Conservation (phyloP, 2,113 vertebrate species). For the Noturus placidus region DNA sequence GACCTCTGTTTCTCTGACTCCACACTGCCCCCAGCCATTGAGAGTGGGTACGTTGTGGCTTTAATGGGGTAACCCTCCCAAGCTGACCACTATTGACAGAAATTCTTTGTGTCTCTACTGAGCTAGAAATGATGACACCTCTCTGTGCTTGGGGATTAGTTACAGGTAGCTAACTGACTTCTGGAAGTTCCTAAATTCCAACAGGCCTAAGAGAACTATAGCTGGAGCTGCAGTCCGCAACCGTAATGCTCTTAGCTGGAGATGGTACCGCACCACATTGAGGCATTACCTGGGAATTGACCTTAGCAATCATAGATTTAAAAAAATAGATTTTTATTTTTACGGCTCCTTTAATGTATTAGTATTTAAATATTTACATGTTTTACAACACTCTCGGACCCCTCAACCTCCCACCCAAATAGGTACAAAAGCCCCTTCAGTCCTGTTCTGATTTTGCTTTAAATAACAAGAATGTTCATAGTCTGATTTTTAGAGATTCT, state of each 20-base stretch:
- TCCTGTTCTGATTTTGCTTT: too few relatives aligned
- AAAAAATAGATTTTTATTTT: too few relatives aligned
- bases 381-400: too few relatives aligned
- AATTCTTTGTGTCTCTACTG: background rate
- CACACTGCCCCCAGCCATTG: background rate
- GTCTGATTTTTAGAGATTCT: too few relatives aligned
- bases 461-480: too few relatives aligned
- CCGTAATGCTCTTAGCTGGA: background rate
- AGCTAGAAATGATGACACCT: background rate
- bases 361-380: too few relatives aligned
- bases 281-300: background rate
- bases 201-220: background rate
- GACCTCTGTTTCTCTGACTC: background rate
- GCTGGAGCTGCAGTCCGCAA: background rate
- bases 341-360: too few relatives aligned
- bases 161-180: background rate
- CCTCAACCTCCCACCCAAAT: too few relatives aligned
- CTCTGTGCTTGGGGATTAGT: background rate
- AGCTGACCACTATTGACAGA: background rate
- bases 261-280: background rate
- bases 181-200: background rate
- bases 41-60: background rate
- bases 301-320: background rate
- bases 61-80: background rate
- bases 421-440: too few relatives aligned